Conservation (phyloP, 2,888 invertebrate genomes). For the Germaria angustata region DNA sequence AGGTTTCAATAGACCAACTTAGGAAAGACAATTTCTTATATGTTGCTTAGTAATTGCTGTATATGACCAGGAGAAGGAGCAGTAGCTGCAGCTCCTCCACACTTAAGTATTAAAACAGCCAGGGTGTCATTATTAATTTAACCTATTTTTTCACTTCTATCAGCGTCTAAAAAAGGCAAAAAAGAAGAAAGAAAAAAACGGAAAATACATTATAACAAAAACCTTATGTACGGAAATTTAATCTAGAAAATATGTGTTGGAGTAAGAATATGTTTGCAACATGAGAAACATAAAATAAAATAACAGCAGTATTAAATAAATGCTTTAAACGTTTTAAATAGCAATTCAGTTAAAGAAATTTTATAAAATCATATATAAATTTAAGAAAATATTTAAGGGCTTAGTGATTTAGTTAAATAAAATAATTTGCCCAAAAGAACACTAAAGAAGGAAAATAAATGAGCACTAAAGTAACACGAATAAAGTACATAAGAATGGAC, state of each 20-base stretch:
- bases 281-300: constrained; percentile 7
- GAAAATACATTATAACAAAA: constrained; percentile 48
- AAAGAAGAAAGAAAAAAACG: constrained; percentile 25
- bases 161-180: constrained; percentile 16
- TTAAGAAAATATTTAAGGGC: background rate
- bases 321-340: constrained; percentile 51
- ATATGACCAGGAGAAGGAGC: constrained; percentile 23
- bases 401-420: background rate
- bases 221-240: constrained; percentile 50
- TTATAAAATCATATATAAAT: constrained; percentile 25
- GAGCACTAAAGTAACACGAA: background rate
- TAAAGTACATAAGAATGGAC: too few relatives aligned
- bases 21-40: constrained; percentile 51
- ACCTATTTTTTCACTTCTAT: constrained; percentile 69
- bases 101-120: constrained; percentile 45
- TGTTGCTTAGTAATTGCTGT: constrained; percentile 53
- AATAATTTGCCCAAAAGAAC: background rate
- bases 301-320: constrained; percentile 33
- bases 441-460: background rate
- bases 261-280: background rate
- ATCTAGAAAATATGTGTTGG: constrained; percentile 27
- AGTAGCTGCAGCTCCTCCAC: constrained; percentile 13
- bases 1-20: constrained; percentile 57
- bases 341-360: constrained; percentile 10
- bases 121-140: constrained; percentile 78